Evolutionary conservation across 2,797 vertebrate genomes (phyloP), one percentile per base, ranked within the genome.

Genomic region (Peromyscus eremicus): DNA sequence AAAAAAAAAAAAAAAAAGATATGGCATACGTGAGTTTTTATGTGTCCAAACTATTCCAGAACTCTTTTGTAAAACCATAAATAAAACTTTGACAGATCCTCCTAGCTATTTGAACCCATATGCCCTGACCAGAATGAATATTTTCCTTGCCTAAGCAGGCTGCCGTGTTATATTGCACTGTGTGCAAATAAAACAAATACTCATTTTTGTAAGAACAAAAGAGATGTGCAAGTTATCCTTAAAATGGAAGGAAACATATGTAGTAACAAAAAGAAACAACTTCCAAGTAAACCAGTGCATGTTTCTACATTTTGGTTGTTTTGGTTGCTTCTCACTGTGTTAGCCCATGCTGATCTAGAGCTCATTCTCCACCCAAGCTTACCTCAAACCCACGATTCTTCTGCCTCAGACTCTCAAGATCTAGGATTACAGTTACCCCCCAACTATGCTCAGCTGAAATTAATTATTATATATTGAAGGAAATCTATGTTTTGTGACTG

Each of bases 1-100:
- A 97, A 95, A 82, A 7, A 7, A 46, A 46, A 46, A 92, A 90
- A 96, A 70, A 34, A 98, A 97, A 95, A 82, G 57, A 94, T 62
- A 68, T 12, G 70, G 34, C 9, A 94, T 43, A 92, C 75, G 71
- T 19, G 91, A 93, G 84, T 97, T 95, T 94, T 92, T 55, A 76
- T 62, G 34, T 81, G 90, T 34, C 9, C 27, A 82, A 97, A n/a
- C 52, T 62, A 27, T 66, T 55, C 91, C 84, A 13, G 84, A 93
- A 23, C 14, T 49, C 57, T 91, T 80, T 77, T 92, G 57, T 0
- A 0, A 6, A 34, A 70, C 60, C 37, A 60, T 16, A 91, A 34
- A 29, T 19, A 46, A 62, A 90, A 86, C 3, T 92, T 96, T 57
- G 19, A 2, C 0, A 83, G 1, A 34, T 95, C 89, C 6, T 91